Evolutionary conservation across 2,113 vertebrate genomes (phyloP).

Genomic region (Trogon surrucura): DNA sequence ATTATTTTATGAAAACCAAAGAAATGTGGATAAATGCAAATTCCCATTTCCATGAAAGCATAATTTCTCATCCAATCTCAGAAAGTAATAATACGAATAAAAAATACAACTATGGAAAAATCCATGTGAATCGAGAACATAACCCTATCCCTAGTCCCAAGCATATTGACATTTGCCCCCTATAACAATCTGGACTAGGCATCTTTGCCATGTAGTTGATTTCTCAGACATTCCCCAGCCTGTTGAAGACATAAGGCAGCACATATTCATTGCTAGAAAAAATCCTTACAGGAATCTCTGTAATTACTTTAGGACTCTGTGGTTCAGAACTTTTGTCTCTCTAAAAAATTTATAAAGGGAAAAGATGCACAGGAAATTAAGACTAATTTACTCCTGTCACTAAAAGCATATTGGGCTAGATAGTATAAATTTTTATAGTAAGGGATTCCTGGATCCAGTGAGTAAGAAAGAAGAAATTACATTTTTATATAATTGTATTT

Average conservation of each 20-base stretch:
- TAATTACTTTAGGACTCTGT: neutral
- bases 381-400: neutral
- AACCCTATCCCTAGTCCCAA: neutral
- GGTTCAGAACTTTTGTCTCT: neutral
- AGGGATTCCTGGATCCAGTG: neutral
- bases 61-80: neutral
- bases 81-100: neutral
- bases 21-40: neutral
- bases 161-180: neutral
- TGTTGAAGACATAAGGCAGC: neutral
- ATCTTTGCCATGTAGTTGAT: neutral
- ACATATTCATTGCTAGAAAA: neutral
- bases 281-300: neutral
- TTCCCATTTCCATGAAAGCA: neutral
- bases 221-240: neutral
- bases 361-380: neutral
- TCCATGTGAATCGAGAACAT: neutral
- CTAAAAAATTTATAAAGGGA: neutral
- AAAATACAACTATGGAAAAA: neutral
- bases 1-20: neutral
- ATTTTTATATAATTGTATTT: slow-evolving; percentile 2
- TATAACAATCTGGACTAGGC: neutral
- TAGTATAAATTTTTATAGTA: neutral
- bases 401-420: neutral
- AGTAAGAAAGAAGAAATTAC: neutral